phyloP scores from a whole-genome alignment of 2,888 invertebrate genomes.

The Dryobotodes eremita region DNA sequence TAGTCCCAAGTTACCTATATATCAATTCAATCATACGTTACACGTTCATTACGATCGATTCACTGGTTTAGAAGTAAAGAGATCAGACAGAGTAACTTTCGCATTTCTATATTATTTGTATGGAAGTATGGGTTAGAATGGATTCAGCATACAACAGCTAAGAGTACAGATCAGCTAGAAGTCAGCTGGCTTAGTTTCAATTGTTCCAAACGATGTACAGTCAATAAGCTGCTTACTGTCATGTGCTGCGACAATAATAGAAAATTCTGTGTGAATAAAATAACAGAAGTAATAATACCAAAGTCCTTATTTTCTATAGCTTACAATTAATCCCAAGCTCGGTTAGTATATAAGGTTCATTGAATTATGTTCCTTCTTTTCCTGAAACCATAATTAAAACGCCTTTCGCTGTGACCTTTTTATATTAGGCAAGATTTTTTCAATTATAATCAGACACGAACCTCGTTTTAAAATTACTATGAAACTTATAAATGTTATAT shows the following conservation, averaged over 20 bases:
- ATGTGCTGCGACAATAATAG: background rate
- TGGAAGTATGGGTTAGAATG: background rate
- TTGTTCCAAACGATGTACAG: background rate
- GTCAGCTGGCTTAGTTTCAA: slow-evolving; percentile 10
- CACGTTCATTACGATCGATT: background rate
- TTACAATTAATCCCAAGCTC: background rate
- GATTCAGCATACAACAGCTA: background rate
- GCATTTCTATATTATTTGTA: background rate
- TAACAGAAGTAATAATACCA: background rate
- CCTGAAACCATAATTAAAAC: background rate
- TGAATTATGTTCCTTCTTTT: background rate
- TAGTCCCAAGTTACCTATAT: background rate
- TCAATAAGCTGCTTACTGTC: slow-evolving; percentile 35
- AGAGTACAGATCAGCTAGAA: background rate
- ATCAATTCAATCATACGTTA: no score
- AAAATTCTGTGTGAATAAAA: slow-evolving; percentile 1
- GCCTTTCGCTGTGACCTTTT: background rate
- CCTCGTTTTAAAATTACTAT: background rate
- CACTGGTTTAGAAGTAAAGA: background rate
- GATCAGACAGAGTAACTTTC: background rate
- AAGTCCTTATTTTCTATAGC: background rate
- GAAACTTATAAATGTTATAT: background rate
- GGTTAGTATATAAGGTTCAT: background rate
- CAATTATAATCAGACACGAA: no score
- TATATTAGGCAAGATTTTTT: background rate